Base-by-base conservation (phyloP, 2,888 invertebrate genomes). In the Herminia tarsipennalis region DNA sequence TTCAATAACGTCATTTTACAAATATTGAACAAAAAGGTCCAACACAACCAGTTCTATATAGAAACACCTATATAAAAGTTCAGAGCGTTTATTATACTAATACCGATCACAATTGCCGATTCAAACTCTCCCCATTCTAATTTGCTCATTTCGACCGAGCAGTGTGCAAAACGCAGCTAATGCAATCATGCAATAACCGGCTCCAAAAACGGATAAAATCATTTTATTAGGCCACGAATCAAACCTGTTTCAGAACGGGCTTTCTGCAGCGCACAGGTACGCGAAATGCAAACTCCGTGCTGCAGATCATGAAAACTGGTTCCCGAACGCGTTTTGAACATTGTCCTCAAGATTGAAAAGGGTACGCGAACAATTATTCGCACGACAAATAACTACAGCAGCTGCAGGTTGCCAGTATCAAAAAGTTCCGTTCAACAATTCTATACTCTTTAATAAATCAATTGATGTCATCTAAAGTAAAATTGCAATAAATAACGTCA, bases 231-330 rank as follows among this genome's bases (percentile, higher is more conserved):
- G 17, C 34, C 42, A 32, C 54, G 45, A 64, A 62, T 58, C 38
- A 64, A 69, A 80, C 74, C 63, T 60, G 73, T 79, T 78, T 66
- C 53, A 43, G 61, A 55, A 56, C 73, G 70, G 74, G 78, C 74
- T 71, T 77, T 75, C 76, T 81, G 84, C 78, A 76, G 54, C 70
- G 66, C 70, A 73, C 77, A 86, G 86, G 79, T 81, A 81, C 56
- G 66, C 81, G 83, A 80, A 86, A 86, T 83, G 87, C 88, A 78
- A 84, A 86, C 80, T 62, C 46, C 21, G 76, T 56, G 81, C 83
- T 85, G 83, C 82, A 81, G 67, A 76, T 60, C 59, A 65, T 59
- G 40, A 56, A 66, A 81, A 78, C 85, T 39, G 70, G 85, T 85
- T 81, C 67, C 50, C 30, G 52, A 71, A 70, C 73, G 62, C 56